Evolutionary conservation across 2,113 vertebrate species (phyloP).

Genomic region (Zingel zingel): DNA sequence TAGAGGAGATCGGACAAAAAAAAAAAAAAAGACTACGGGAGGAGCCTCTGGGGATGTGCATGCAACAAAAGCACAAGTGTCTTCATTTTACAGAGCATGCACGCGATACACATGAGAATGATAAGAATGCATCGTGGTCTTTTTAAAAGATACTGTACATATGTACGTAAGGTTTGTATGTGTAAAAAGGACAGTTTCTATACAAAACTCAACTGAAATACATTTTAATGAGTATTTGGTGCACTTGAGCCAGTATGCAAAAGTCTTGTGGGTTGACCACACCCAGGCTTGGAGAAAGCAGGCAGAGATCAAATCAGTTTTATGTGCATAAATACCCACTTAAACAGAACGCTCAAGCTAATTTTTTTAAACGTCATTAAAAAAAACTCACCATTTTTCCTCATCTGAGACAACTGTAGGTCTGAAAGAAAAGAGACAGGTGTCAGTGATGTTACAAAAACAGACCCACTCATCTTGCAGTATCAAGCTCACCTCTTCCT

Average conservation of each 20-base stretch:
- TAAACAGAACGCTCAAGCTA: background rate
- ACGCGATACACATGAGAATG: slow-evolving; percentile 3
- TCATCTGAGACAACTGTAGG: slow-evolving; percentile 86
- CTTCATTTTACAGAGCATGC: slow-evolving; percentile 23
- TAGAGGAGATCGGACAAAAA: slow-evolving; percentile 14
- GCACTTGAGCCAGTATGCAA: slow-evolving; percentile 13
- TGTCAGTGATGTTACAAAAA: slow-evolving; percentile 12
- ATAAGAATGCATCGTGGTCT: background rate
- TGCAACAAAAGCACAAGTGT: slow-evolving; percentile 28
- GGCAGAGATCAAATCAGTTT: slow-evolving; percentile 14
- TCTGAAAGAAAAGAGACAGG: slow-evolving; percentile 78
- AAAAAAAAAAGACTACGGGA: slow-evolving; percentile 15
- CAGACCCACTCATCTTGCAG: background rate
- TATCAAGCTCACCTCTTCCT: slow-evolving; percentile 70
- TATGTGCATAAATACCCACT: background rate
- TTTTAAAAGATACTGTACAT: background rate
- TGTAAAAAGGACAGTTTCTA: background rate
- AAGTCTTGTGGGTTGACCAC: slow-evolving; percentile 46
- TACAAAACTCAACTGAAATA: background rate
- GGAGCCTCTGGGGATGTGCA: slow-evolving; percentile 34
- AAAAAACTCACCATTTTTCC: slow-evolving; percentile 88
- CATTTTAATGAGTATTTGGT: background rate
- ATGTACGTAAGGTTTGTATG: too few relatives aligned
- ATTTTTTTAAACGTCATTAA: background rate
- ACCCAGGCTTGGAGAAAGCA: slow-evolving; percentile 32